phyloP scores from a whole-genome alignment of 2,888 invertebrate species.

The Theretra japonica region DNA sequence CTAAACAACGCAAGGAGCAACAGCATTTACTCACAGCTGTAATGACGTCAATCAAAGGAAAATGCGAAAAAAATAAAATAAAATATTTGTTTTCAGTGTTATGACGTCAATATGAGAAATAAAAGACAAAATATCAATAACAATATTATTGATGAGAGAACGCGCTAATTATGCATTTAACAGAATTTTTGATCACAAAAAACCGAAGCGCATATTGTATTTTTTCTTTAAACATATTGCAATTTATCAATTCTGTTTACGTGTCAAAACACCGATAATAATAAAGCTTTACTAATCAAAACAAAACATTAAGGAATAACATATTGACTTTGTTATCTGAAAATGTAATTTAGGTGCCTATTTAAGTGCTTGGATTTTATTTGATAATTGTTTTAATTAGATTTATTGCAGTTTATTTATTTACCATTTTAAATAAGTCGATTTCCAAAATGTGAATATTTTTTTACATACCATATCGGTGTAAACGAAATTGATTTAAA shows the following conservation, averaged over 20 bases:
- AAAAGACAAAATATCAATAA: neutral
- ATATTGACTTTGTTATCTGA: neutral
- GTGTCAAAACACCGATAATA: conserved; percentile 9
- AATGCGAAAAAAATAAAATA: too few species aligned
- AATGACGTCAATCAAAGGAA: too few species aligned
- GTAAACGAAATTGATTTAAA: too few species aligned
- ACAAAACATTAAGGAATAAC: neutral
- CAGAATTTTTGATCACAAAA: neutral
- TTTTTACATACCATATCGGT: too few species aligned
- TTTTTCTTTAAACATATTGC: neutral
- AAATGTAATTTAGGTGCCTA: neutral
- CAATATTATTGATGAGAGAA: neutral
- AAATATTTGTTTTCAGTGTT: too few species aligned
- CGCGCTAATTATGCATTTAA: neutral
- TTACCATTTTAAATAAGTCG: neutral
- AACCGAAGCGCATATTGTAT: neutral
- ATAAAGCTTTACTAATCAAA: conserved; percentile 23
- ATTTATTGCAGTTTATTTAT: too few species aligned
- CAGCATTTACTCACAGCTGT: too few species aligned
- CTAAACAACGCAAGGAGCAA: too few species aligned
- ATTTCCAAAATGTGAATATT: too few species aligned
- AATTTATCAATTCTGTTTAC: conserved; percentile 8
- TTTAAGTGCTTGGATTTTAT: neutral
- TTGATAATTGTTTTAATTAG: neutral
- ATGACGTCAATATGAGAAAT: neutral